These are phyloP conservation scores for Vulpes ferrilata DNA, from an alignment of 2,113 vertebrate genomes.

Conservation along the genomic window DNA sequence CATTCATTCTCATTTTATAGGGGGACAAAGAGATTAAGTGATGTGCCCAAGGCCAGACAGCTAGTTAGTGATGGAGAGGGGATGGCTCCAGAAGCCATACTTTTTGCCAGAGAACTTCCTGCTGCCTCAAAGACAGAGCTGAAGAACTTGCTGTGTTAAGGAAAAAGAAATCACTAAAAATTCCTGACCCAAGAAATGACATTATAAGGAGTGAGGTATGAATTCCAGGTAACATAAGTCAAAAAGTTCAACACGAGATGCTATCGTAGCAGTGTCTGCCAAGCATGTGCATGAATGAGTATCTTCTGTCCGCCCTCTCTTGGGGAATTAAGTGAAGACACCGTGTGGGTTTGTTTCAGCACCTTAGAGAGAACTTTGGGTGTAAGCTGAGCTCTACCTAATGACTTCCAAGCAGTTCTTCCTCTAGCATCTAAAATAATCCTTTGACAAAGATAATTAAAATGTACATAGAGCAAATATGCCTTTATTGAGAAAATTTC, in stretches of 20 bases:
- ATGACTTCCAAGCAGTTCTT: neutral
- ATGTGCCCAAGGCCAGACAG: neutral
- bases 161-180: conserved; percentile 23
- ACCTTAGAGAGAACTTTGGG: conserved; percentile 19
- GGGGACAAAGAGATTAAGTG: neutral
- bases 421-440: conserved; percentile 44
- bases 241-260: neutral
- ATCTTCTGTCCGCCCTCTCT: neutral
- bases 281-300: neutral
- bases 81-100: neutral
- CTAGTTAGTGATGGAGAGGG: neutral
- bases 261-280: neutral
- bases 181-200: conserved; percentile 38
- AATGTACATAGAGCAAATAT: conserved; percentile 16
- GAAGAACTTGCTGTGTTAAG: neutral
- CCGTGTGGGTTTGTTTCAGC: neutral
- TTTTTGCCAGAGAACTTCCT: neutral
- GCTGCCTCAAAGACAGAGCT: neutral
- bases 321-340: neutral
- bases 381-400: neutral
- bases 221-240: neutral
- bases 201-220: neutral
- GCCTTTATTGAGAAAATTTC: conserved; percentile 52
- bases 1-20: neutral
- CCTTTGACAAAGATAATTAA: conserved; percentile 68